These are phyloP conservation scores for Coccyzus lansbergi DNA, from an alignment of 2,797 vertebrate species.

Conservation along the genomic window DNA sequence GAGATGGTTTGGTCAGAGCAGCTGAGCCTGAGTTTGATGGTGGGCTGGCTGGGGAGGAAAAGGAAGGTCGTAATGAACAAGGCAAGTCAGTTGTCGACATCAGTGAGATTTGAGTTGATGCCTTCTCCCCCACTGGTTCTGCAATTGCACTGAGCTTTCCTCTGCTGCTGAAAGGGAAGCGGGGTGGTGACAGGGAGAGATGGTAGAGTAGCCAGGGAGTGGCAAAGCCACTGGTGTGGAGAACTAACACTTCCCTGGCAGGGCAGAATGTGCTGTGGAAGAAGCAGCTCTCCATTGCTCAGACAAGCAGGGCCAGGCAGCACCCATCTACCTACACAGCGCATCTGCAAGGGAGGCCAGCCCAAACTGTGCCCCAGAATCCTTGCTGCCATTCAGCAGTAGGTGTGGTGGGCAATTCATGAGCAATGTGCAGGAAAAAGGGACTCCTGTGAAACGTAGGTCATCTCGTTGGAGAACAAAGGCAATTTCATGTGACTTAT, in stretches of 20 bases:
- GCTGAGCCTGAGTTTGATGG: neutral
- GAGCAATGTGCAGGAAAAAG: neutral
- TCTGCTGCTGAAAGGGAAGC: neutral
- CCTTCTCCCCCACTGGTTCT: neutral
- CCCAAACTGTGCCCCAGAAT: neutral
- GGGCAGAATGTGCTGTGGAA: neutral
- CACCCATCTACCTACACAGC: accelerated
- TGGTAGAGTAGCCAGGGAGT: neutral
- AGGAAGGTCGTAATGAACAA: neutral
- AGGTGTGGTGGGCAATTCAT: neutral
- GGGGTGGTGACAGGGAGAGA: neutral
- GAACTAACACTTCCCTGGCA: neutral
- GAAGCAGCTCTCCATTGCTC: neutral
- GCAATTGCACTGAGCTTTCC: neutral
- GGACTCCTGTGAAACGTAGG: neutral
- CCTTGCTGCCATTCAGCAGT: neutral
- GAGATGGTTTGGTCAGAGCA: neutral
- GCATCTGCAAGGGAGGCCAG: neutral
- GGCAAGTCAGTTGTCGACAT: neutral
- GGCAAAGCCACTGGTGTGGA: neutral
- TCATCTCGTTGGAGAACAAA: slow-evolving; percentile 63
- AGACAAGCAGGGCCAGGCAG: neutral
- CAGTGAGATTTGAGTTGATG: neutral
- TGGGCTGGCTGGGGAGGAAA: neutral
- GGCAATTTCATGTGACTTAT: slow-evolving; percentile 56